Conservation (phyloP, 2,113 vertebrate genomes). For the Corapipo altera region DNA sequence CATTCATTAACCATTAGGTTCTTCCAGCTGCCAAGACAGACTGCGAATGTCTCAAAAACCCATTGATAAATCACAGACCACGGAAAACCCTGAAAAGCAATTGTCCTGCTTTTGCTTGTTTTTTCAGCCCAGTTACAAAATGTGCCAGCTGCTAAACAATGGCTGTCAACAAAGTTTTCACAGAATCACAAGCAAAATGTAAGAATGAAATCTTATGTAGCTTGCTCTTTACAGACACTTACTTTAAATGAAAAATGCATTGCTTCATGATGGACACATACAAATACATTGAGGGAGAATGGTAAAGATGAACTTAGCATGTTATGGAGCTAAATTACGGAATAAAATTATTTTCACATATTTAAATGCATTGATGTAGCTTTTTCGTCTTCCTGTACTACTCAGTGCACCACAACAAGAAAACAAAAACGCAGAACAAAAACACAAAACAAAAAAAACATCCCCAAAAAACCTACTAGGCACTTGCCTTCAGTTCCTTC, state of each 20-base stretch:
- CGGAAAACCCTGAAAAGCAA: neutral
- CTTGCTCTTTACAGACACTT: neutral
- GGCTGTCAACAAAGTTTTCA: neutral
- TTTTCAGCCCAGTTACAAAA: constrained; percentile 1
- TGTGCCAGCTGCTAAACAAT: neutral
- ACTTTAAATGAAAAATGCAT: neutral
- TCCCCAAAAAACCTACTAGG: neutral
- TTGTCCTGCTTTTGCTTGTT: neutral
- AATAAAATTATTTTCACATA: neutral
- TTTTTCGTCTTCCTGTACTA: neutral
- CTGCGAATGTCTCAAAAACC: neutral
- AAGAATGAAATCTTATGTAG: neutral
- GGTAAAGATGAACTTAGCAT: neutral
- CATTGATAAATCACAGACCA: neutral
- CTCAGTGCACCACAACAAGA: neutral
- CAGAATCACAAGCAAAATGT: neutral
- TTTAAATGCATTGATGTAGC: neutral
- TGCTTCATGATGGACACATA: neutral
- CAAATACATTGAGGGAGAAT: neutral
- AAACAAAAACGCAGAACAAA: neutral
- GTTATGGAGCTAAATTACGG: neutral
- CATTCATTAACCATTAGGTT: constrained; percentile 25
- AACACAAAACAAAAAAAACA: neutral
- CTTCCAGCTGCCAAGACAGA: constrained; percentile 38
- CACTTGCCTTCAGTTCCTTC: neutral